A percentile compares a stretch with the other conserved stretches of the same genome.
phyloP scores from a whole-genome alignment of 2,797 vertebrate genomes.

The Argyrosomus regius region DNA sequence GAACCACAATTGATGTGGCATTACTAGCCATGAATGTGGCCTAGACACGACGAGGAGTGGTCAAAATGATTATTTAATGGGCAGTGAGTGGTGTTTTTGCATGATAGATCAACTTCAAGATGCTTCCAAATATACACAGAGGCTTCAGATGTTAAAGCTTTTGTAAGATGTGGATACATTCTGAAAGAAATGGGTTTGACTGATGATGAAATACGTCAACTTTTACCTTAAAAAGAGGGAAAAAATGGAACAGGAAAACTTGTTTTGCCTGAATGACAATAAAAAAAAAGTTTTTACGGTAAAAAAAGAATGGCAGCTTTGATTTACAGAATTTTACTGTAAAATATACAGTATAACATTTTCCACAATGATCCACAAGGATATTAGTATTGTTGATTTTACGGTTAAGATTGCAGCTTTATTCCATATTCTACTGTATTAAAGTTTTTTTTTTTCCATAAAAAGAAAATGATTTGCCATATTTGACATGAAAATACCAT shows the following conservation, averaged over 20 bases:
- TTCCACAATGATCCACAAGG: too few species aligned
- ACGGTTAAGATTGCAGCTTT: too few species aligned
- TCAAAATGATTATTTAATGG: conserved; percentile 22
- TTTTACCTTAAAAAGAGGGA: not conserved
- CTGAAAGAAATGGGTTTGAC: not conserved
- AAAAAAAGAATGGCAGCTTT: too few species aligned
- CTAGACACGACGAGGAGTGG: conserved; percentile 1
- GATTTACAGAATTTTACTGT: too few species aligned
- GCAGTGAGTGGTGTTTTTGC: conserved; percentile 12
- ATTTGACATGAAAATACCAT: too few species aligned
- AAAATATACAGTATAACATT: too few species aligned
- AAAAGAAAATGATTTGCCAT: too few species aligned
- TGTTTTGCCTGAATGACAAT: not conserved
- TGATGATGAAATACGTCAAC: not conserved
- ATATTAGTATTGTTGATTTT: too few species aligned
- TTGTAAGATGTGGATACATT: not conserved
- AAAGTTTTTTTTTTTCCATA: too few species aligned
- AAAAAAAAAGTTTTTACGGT: too few species aligned
- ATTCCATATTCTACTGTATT: too few species aligned
- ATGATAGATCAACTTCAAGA: not conserved
- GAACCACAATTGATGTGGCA: conserved; percentile 34
- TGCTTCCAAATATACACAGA: conserved; percentile 2
- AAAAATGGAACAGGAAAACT: not conserved
- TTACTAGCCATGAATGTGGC: not conserved
- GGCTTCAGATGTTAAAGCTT: not conserved